Evolutionary conservation across 1,140 invertebrate species (phyloP), one percentile per base, ranked within the genome.

Genomic region (Geopemphigus sp.): DNA sequence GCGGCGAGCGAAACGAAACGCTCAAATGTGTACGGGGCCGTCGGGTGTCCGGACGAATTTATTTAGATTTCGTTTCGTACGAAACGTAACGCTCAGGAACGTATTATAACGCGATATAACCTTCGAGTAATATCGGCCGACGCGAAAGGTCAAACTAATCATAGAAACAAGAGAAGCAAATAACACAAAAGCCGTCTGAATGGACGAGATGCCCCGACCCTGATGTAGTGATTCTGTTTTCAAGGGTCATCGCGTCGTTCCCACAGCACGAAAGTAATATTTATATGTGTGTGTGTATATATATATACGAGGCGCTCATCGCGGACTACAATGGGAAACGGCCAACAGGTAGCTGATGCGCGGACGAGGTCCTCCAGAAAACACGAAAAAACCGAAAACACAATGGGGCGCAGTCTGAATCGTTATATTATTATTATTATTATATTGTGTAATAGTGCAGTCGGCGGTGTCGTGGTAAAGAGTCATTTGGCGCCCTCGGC

Each of bases 211-310:
- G 17, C n/a, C 11, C 64, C 64, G 39, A 45, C 64, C n/a, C n/a
- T 14, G 12, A 22, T 0, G 12, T 15, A 61, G 59, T 8, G 39
- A 32, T 47, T 68, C n/a, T n/a, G 15, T 24, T 26, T 45, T 14
- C n/a, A n/a, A 54, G 68, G 68, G 68, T 72, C 68, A 72, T 53
- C 14, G 68, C 8, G 64, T 72, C 8, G 64, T 72, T 72, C 68
- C 68, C 68, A 72, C 50, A 72, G 26, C 47, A 5, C 5, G 15
- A 50, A 70, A 72, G 29, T 10, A 72, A 19, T 5, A 72, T 12
- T 8, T 29, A 50, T 11, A 50, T 8, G 8, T 8, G 11, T 12
- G 12, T 12, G 12, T 50, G 32, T 39, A 39, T 50, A 50, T n/a
- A n/a, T n/a, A n/a, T n/a, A n/a, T n/a, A n/a, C n/a, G n/a, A n/a